Base-by-base conservation (phyloP, 2,797 vertebrate genomes). In the Clarias pachynema region DNA sequence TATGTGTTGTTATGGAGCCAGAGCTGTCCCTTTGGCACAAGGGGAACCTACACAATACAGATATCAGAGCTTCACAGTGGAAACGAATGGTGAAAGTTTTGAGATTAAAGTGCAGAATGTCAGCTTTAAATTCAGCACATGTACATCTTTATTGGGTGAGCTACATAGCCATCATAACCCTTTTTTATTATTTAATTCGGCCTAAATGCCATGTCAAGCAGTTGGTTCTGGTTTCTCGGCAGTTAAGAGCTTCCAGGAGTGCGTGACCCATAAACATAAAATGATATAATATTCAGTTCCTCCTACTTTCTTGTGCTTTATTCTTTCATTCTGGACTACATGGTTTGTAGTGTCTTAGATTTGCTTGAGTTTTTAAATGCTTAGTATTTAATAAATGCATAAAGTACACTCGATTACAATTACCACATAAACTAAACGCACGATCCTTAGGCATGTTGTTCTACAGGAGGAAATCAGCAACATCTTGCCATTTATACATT, bases 231-330 rank as follows among this genome's bases (percentile, higher is more conserved):
- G 5, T 79, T 66, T 65, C 26, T 53, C 29, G 20, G 62, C 62
- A 29, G 62, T 80, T 65, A 29, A 65, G 8, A 65, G 37, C 78
- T 63, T 79, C 1, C 24, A 79, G 78, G 59, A 63, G 59, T 26
- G n/a, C 15, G 2, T 65, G n/a, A 49, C 60, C 60, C 78, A 65
- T 80, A 80, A 80, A 80, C 37, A 29, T 80, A 66, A 49, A 26
- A 49, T 22, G 37, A 65, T 65, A 49, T 22, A n/a, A 65, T 65
- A 12, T 80, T 65, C n/a, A 29, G 60, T 49, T 80, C 60, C 34
- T 49, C 10, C n/a, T 26, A 16, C 37, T 49, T 65, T 65, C 15
- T 22, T 6, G 8, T 53, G n/a, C 60, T 80, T 66, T 66, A 49
- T 80, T 22, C n/a, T 66, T 29, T 14, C 16, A 22, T 40, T 53